Base-by-base conservation (phyloP, 2,888 invertebrate genomes). In the Athalia circularis region DNA sequence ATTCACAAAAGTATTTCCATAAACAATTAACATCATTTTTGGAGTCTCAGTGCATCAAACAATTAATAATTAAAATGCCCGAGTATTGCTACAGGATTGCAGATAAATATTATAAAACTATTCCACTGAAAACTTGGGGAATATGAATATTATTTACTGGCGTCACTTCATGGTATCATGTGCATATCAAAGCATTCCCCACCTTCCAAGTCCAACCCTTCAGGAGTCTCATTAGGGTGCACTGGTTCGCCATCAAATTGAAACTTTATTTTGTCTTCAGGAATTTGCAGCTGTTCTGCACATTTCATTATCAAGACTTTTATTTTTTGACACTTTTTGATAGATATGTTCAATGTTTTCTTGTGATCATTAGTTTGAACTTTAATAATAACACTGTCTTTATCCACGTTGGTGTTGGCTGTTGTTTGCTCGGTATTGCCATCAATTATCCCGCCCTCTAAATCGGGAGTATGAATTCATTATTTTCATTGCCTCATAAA, bases 161-260 rank as follows among this genome's bases (percentile, higher is more conserved):
- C 29, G 29, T 29, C 29, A 50, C 29, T 68, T 78, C 13, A 70
- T 15, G 70, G 13, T 48, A 79, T n/a, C 4, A 82, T 80, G 79
- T 83, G 80, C 9, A 89, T 81, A 84, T 89, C 89, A 4, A 89
- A 76, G 65, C 89, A 89, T 0, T 87, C 88, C 82, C 88, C 87
- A 61, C 86, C 83, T 48, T 89, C 89, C 9, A 89, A 65, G 77
- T 89, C 89, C 57, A 89, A 81, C 3, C 84, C 83, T 54, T 87
- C 85, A 3, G 89, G 88, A 43, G 89, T 88, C 54, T 88, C 88
- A 8, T 77, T 80, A 2, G 68, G 11, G 11, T 80, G 61, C 5
- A 89, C 82, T 15, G 82, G 65, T 64, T 89, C 89, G 4, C 89
- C 89, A 79, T 89, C 89, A 62, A 88, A 88, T 50, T 83, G 87